These are phyloP conservation scores for Leptinotarsa undecemlineata DNA, from an alignment of 1,140 invertebrate genomes.

Conservation along the genomic window DNA sequence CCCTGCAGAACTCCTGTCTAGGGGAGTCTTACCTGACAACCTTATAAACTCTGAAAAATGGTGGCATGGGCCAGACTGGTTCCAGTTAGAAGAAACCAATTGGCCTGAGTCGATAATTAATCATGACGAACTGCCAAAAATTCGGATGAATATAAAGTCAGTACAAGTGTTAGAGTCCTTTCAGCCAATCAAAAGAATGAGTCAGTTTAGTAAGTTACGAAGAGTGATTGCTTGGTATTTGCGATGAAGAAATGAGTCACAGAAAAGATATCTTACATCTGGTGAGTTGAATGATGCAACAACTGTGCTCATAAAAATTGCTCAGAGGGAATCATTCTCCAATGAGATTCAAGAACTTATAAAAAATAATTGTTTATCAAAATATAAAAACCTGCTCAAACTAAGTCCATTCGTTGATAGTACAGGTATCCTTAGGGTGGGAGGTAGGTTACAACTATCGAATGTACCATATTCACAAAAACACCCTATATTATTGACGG, in stretches of 20 bases:
- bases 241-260: not conserved
- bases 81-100: conserved; percentile 18
- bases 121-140: conserved; percentile 18
- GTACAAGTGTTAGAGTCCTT: not conserved
- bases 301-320: conserved; percentile 7
- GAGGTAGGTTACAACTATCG: conserved; percentile 41
- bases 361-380: conserved; percentile 9
- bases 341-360: conserved; percentile 14
- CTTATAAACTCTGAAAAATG: conserved; percentile 27
- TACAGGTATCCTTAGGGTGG: conserved; percentile 40
- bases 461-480: conserved; percentile 32
- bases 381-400: conserved; percentile 25
- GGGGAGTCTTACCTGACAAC: conserved; percentile 33
- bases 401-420: conserved; percentile 43
- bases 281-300: conserved; percentile 16
- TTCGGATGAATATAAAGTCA: not conserved
- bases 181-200: conserved; percentile 12
- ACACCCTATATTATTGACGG: conserved; percentile 33
- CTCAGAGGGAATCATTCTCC: conserved; percentile 25
- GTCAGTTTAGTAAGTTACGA: conserved; percentile 18
- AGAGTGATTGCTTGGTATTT: conserved; percentile 17
- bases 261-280: not conserved
- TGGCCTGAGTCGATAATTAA: not conserved
- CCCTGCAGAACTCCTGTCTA: conserved; percentile 46
- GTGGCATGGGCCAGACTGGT: conserved; percentile 35